Evolutionary conservation across 2,888 invertebrate species (phyloP), one percentile per base, ranked within the genome.

Genomic region (Lordiphosa andalusiaca): DNA sequence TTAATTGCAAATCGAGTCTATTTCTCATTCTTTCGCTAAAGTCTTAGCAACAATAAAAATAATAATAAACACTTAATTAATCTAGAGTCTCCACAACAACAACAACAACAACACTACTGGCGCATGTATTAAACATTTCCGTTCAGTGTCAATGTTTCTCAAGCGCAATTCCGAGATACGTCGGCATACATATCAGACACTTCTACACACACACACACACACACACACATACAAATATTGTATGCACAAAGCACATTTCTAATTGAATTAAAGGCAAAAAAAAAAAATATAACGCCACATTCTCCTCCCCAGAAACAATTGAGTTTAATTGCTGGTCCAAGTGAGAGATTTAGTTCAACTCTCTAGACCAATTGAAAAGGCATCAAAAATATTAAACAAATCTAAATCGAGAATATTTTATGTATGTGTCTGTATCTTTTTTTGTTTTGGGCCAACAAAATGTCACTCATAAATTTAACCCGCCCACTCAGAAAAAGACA

Each of bases 121-220:
- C 70, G 69, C 71, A 85, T 85, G 83, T 81, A 87, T 87, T 88
- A 87, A 88, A 88, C 87, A 87, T 87, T 88, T 87, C 87, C 87
- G 87, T 86, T 88, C 87, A 86, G 88, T 87, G 88, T 88, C 87
- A 87, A 87, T 87, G 88, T 83, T 86, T 85, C 35, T 47, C 74
- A 69, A 70, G 81, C 81, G 76, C 84, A 85, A 85, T 86, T 72
- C 70, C 44, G 25, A 56, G 56, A 51, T 44, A 44, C 30, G 42
- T 25, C 30, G 41, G 42, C 42, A 21, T 39, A 36, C 42, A 13
- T 41, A 42, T 44, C 44, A 33, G 44, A 44, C 44, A 44, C 44
- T 33, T 9, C 23, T 13, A 42, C 9, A 44, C 1, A 16, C 1
- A 40, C 19, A 40, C 5, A 16, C 9, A 13, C 9, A 44, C 1